Base-by-base conservation (phyloP, 2,113 vertebrate species). In the Pipra filicauda region DNA sequence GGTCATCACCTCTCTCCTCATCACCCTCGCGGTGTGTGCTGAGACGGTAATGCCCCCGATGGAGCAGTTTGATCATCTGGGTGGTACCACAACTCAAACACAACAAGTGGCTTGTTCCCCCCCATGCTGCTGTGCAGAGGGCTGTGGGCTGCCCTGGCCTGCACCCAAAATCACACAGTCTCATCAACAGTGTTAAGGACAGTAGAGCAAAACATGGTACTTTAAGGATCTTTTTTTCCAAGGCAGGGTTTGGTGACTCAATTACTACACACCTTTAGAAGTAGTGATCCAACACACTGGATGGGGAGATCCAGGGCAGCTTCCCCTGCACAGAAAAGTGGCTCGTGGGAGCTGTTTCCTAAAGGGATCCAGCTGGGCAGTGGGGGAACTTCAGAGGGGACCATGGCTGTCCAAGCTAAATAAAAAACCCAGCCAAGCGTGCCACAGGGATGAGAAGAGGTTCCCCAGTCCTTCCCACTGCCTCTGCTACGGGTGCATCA, bases 151-250 rank as follows among this genome's bases (percentile, higher is more conserved):
- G 14, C 67, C 58, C 54, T 55, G 43, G 57, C 37, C 18, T 33
- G 33, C 28, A n/a, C 49, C 48, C 79, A 75, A 78, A 81, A 5
- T 62, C 80, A 57, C 39, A 23, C 21, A 1, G 39, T 24, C 33
- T 67, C 70, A 28, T 13, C 55, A 54, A 2, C 0, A 0, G 33
- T 0, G 0, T 12, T 69, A 39, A 80, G 69, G 64, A 43, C 41
- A 37, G 14, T 1, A 27, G 24, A 62, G 22, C 18, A 52, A 52
- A 62, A 30, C 19, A 6, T 0, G 2, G 43, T 4, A 54, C 61
- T 85, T 48, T 13, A 48, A 44, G 72, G 80, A 37, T 4, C 33
- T 23, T 51, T 35, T 35, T 57, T 19, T 64, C 57, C 54, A 43
- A 11, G 15, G 39, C 15, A 43, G 61, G 22, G 30, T 28, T 71